These are phyloP conservation scores for Drosophila macrothrix DNA, from an alignment of 2,888 invertebrate genomes.

Conservation along the genomic window DNA sequence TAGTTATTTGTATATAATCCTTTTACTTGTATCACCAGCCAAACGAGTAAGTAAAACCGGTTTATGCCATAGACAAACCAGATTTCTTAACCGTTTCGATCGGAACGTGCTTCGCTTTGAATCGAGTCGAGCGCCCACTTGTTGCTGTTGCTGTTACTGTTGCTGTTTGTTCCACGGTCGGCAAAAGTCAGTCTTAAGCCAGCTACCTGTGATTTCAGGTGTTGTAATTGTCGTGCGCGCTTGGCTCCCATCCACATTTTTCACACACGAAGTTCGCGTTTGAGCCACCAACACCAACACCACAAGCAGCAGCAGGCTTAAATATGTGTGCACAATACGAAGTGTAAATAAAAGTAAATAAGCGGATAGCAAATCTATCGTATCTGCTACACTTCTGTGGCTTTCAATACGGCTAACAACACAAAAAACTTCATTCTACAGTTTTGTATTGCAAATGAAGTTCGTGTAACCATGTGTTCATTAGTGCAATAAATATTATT, in stretches of 20 bases:
- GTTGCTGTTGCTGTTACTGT: constrained; percentile 58
- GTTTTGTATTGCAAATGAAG: constrained; percentile 14
- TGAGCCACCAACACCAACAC: constrained; percentile 14
- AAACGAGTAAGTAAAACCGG: constrained; percentile 51
- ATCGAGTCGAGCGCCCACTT: constrained; percentile 67
- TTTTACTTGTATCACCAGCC: constrained; percentile 60
- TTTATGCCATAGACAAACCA: constrained; percentile 56
- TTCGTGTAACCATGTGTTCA: constrained; percentile 23
- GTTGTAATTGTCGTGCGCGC: constrained; percentile 60
- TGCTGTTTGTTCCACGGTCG: constrained; percentile 58
- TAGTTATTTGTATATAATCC: constrained; percentile 48
- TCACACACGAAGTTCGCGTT: constrained; percentile 49
- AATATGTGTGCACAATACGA: constrained; percentile 31
- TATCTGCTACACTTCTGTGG: constrained; percentile 27
- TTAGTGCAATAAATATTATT: constrained; percentile 16
- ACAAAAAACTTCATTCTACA: constrained; percentile 14
- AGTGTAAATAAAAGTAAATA: constrained; percentile 27
- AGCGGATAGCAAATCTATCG: constrained; percentile 24
- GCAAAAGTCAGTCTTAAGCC: constrained; percentile 73
- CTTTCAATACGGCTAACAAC: constrained; percentile 12
- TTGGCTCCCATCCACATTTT: constrained; percentile 35
- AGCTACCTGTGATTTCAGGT: constrained; percentile 70
- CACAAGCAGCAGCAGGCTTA: constrained; percentile 3
- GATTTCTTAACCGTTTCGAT: constrained; percentile 62
- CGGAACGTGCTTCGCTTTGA: constrained; percentile 34